Percentiles rank a stretch among this genome's conserved stretches.
Evolutionary conservation across 2,797 vertebrate genomes (phyloP).

Genomic region (Pampus argenteus): DNA sequence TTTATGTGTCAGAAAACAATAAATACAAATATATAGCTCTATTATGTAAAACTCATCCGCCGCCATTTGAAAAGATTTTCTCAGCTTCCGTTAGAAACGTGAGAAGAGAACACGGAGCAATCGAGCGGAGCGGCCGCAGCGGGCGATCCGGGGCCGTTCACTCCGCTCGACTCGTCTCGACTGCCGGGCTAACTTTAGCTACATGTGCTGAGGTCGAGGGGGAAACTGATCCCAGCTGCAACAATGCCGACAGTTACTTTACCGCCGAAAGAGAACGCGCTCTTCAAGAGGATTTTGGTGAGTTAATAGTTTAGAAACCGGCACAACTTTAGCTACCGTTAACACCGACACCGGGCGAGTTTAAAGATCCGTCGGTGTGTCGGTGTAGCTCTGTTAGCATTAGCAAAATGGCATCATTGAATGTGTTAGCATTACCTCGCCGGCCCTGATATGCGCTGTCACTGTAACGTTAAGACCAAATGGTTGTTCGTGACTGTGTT

Average conservation of each 20-base stretch:
- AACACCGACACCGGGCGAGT: not conserved
- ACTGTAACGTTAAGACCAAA: conserved; percentile 28
- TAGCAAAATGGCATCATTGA: conserved; percentile 79
- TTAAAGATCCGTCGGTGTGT: conserved; percentile 19
- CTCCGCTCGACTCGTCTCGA: conserved; percentile 71
- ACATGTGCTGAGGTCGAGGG: conserved; percentile 88
- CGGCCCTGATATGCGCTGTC: conserved; percentile 74
- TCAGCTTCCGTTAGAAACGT: conserved; percentile 83
- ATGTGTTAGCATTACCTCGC: conserved; percentile 68
- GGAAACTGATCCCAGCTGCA: conserved; percentile 74
- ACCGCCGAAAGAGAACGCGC: conserved; percentile 98
- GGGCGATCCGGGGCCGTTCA: conserved; percentile 66
- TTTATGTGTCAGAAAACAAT: not conserved
- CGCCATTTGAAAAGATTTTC: conserved; percentile 89
- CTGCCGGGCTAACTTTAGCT: conserved; percentile 83
- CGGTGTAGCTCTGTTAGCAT: conserved; percentile 50
- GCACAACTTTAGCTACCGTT: not conserved
- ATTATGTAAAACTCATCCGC: conserved; percentile 39
- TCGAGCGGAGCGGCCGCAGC: conserved; percentile 75
- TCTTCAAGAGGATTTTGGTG: conserved; percentile 98
- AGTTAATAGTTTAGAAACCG: conserved; percentile 65
- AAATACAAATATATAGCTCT: not conserved
- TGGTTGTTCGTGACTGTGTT: conserved; percentile 6
- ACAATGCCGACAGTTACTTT: conserved; percentile 96
- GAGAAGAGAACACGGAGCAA: conserved; percentile 77